Evolutionary conservation across 2,113 vertebrate species (phyloP), one percentile per base, ranked within the genome.

Genomic region (Nestor notabilis): DNA sequence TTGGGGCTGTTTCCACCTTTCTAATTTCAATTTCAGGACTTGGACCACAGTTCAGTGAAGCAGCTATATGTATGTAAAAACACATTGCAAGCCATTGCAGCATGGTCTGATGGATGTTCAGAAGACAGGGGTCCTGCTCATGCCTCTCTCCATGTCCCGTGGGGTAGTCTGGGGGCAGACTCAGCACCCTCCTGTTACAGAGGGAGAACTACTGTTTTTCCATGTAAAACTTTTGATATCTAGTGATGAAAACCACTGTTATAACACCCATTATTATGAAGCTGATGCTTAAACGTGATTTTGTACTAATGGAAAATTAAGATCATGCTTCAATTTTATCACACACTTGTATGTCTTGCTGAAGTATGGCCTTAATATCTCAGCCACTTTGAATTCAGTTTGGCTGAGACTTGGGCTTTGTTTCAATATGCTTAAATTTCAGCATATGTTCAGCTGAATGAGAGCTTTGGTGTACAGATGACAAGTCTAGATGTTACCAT

Each of bases 401-500:
- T 83, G 83, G 63, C 86, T 95, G 76, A 46, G 58, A 15, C 50
- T 43, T 53, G 25, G 64, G 41, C 71, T 95, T 94, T 95, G 68
- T 83, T 95, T 97, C 71, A 70, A 19, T 35, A 77, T 93, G 76
- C 92, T 80, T 92, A 74, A 90, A 89, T 83, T 93, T 90, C 89
- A 93, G 63, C 17, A 7, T 92, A 65, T 95, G 60, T 89, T 90
- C 72, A 66, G 13, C 65, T 75, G 72, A 95, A 74, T 49, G 83
- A 88, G 76, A 92, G 80, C 68, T 95, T 66, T 87, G 61, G 68
- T 89, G 47, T 97, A 82, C 72, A 95, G 77, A 87, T 96, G 79
- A 94, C 88, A 68, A 95, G 83, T 78, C 87, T 94, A 83, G 83
- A 91, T 95, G 80, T 95, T 93, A 55, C 80, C 46, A 79, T 87